Base-by-base conservation (phyloP, 2,888 invertebrate genomes). In the Phyllotreta striolata region DNA sequence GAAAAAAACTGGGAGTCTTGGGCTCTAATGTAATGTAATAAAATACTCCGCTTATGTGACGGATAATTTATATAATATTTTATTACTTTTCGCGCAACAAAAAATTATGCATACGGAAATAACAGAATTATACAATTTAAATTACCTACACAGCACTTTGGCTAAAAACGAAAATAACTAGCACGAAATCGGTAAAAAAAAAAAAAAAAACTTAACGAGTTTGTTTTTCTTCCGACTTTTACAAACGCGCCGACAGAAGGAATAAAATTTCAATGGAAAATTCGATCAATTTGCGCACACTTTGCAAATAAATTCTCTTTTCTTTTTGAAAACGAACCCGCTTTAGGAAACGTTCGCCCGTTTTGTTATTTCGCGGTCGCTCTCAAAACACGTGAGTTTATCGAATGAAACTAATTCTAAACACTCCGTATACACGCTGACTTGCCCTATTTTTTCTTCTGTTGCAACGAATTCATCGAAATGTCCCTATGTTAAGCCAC, bases 321-420 rank as follows among this genome's bases (percentile, higher is more conserved):
- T 14, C 35, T 59, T 59, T 51, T 59, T 35, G 34, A 37, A 43
- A 59, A 35, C 51, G 43, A 59, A 13, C 37, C 12, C n/a, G 35
- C 52, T 59, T 41, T 40, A 41, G 37, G 24, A 24, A 59, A 59
- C 35, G 47, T 40, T 39, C 51, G 13, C 40, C 38, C 52, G 44
- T 59, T 59, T 59, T 24, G 51, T 59, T 59, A 41, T 41, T 51
- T 59, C 38, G 51, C 12, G 51, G 59, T 37, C 14, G 59, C 12
- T 35, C 12, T 40, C 43, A 59, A n/a, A 51, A 51, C 59, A 59
- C 59, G 59, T 59, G 59, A 59, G 51, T 59, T 51, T 24, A 51
- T 41, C 49, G 51, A 59, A 59, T 51, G 59, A 59, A 59, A 59
- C 59, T 59, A 59, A 59, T 59, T 43, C 59, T 37, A 59, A 51